A percentile compares a stretch with the other conserved stretches of the same genome.
Conservation (phyloP, 2,113 vertebrate species). For the Nannospalax galili region DNA sequence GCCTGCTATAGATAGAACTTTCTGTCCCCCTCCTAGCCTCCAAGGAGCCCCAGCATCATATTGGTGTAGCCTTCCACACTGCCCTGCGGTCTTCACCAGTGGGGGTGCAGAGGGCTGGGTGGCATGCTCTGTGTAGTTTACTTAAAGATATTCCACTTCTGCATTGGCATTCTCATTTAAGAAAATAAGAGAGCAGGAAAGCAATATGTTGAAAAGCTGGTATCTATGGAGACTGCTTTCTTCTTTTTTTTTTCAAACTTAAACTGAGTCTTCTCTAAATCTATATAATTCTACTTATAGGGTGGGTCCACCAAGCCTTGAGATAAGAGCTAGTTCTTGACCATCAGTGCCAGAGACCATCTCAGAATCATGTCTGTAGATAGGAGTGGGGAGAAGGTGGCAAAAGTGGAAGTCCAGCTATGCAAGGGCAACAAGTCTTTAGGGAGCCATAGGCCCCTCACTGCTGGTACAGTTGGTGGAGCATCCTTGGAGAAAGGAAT, state of each 20-base stretch:
- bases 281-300: slow-evolving; percentile 61
- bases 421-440: slow-evolving; percentile 29
- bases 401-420: neutral
- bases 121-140: neutral
- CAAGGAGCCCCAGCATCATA: neutral
- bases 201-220: slow-evolving; percentile 61
- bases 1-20: rapidly evolving
- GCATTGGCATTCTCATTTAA: neutral
- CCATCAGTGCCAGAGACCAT: neutral
- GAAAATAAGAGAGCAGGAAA: slow-evolving; percentile 60
- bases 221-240: slow-evolving; percentile 76
- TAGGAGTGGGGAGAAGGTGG: slow-evolving; percentile 6
- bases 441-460: neutral
- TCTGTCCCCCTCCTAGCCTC: neutral
- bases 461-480: neutral
- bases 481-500: neutral
- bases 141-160: slow-evolving; percentile 30
- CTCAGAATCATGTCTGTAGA: neutral
- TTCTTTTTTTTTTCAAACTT: slow-evolving; percentile 53
- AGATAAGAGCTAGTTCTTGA: slow-evolving; percentile 62
- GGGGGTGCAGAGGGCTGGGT: neutral
- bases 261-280: slow-evolving; percentile 43
- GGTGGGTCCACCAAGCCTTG: neutral
- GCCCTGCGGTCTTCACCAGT: neutral
- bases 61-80: rapidly evolving